These are phyloP conservation scores for Nephotettix cincticeps DNA, from an alignment of 1,140 invertebrate species.

Conservation along the genomic window DNA sequence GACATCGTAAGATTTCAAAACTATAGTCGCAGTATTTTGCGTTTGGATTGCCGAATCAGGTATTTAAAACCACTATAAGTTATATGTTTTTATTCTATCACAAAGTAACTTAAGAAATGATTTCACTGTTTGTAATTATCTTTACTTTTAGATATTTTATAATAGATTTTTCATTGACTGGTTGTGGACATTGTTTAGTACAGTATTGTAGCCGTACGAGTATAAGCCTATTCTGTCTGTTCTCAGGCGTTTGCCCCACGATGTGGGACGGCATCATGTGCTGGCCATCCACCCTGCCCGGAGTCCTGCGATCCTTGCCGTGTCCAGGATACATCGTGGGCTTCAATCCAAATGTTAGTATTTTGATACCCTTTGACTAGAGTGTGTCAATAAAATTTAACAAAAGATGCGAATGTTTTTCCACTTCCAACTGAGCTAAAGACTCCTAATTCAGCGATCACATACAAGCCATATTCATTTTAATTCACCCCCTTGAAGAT, in stretches of 20 bases:
- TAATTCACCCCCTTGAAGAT: too few relatives aligned
- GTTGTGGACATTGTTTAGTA: not conserved
- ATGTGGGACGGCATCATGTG: constrained; percentile 57
- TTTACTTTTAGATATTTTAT: not conserved
- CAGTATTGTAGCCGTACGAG: too few relatives aligned
- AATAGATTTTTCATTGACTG: not conserved
- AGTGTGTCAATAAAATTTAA: too few relatives aligned
- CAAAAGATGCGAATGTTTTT: too few relatives aligned
- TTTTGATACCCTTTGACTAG: too few relatives aligned
- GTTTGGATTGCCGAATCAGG: too few relatives aligned
- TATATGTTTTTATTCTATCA: not conserved
- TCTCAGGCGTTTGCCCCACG: constrained; percentile 46
- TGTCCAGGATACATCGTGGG: constrained; percentile 53
- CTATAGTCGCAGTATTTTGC: too few relatives aligned
- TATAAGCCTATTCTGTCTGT: too few relatives aligned
- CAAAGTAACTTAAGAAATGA: not conserved
- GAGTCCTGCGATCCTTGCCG: constrained; percentile 45
- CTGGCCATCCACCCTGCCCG: constrained; percentile 54
- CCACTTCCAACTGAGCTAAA: too few relatives aligned
- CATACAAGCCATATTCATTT: too few relatives aligned
- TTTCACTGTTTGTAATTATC: not conserved
- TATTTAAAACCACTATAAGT: not conserved
- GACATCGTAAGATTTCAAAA: too few relatives aligned
- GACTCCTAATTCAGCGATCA: too few relatives aligned
- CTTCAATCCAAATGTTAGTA: constrained; percentile 41